Percentiles rank a stretch among this genome's conserved stretches.
Evolutionary conservation across 2,888 invertebrate species (phyloP).

Genomic region (Brachylomia viminalis): DNA sequence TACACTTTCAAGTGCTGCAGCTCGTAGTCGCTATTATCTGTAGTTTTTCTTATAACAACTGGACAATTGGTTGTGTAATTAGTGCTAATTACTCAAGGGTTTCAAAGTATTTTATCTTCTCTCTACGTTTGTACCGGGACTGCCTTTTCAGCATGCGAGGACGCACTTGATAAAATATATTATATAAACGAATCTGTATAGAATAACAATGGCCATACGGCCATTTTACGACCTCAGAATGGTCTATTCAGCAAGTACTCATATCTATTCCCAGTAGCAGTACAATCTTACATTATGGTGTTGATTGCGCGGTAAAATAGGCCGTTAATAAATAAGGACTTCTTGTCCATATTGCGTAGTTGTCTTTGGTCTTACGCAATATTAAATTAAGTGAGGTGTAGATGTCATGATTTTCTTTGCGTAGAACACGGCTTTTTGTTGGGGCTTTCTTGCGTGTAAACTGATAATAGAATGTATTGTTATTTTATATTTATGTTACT

Average conservation of each 20-base stretch:
- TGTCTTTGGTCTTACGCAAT: background rate
- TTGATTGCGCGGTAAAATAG: conserved; percentile 52
- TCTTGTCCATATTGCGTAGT: conserved; percentile 9
- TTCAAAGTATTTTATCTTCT: background rate
- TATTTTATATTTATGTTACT: too few species aligned
- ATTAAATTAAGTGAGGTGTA: background rate
- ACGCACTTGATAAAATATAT: too few species aligned
- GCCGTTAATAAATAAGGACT: conserved; percentile 53
- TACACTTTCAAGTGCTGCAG: too few species aligned
- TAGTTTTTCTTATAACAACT: background rate
- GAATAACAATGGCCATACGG: background rate
- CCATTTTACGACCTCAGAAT: conserved; percentile 4
- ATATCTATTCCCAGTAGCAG: conserved; percentile 22
- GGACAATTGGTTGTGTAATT: background rate
- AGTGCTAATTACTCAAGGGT: background rate
- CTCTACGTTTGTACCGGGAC: background rate
- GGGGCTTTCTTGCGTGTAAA: conserved; percentile 6
- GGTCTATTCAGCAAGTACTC: background rate
- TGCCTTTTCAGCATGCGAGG: background rate
- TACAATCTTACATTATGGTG: conserved; percentile 27
- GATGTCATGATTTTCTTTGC: background rate
- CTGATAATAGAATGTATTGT: background rate
- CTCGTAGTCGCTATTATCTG: background rate
- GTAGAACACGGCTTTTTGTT: background rate
- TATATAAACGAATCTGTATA: conserved; percentile 10